Conservation (phyloP, 2,888 invertebrate genomes). For the Cheilosia grossa region DNA sequence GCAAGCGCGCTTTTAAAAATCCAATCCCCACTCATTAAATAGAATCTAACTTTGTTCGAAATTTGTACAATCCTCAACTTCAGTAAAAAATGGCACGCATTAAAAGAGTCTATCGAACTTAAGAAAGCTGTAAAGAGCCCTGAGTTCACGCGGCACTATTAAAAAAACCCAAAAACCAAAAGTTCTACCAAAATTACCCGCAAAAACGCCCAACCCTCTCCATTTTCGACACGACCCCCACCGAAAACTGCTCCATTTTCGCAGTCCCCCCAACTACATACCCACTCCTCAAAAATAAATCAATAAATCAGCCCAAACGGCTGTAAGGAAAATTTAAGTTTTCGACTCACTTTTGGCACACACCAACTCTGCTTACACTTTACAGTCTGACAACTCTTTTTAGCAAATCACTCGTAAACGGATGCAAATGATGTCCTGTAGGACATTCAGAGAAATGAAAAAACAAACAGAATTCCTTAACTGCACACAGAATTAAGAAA, state of each 20-base stretch:
- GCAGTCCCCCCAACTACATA: conserved; percentile 7
- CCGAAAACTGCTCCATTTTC: conserved; percentile 30
- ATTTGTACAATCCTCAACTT: too few relatives aligned
- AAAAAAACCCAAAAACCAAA: too few relatives aligned
- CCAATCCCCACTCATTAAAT: too few relatives aligned
- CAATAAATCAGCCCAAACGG: conserved; percentile 52
- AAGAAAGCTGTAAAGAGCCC: too few relatives aligned
- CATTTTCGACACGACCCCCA: background rate
- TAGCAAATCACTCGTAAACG: conserved; percentile 8
- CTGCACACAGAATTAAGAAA: conserved; percentile 14
- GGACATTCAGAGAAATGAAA: background rate
- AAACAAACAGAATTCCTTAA: background rate
- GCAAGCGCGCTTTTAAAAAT: too few relatives aligned
- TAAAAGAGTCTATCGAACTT: too few relatives aligned
- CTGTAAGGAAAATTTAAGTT: conserved; percentile 39
- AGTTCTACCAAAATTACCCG: background rate
- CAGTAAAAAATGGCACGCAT: too few relatives aligned
- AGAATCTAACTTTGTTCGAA: too few relatives aligned
- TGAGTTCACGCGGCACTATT: too few relatives aligned
- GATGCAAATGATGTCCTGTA: conserved; percentile 28
- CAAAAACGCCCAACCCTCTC: conserved; percentile 1
- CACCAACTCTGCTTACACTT: conserved; percentile 27
- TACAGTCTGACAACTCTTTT: background rate
- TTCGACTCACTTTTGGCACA: conserved; percentile 41
- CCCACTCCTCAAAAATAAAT: conserved; percentile 55